A percentile compares a stretch with the other conserved stretches of the same genome.
Evolutionary conservation across 2,113 vertebrate genomes (phyloP).

Genomic region (Pleuronectes platessa): DNA sequence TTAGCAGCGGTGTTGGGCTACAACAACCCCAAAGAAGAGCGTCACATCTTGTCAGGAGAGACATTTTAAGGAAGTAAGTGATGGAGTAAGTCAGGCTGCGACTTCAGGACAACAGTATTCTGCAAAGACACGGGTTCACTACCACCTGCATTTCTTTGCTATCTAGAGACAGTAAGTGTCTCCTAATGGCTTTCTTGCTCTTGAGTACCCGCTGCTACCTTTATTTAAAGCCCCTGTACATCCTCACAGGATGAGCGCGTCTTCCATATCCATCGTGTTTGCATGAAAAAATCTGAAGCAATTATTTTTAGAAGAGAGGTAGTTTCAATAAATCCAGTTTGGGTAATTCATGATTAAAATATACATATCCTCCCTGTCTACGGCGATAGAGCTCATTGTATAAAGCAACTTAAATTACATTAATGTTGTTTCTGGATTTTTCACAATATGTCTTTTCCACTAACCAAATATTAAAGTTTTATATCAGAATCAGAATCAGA

Average conservation of each 20-base stretch:
- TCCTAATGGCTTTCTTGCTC: constrained; percentile 7
- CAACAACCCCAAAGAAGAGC: constrained; percentile 25
- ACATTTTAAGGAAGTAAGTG: constrained; percentile 51
- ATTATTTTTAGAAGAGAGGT: neutral
- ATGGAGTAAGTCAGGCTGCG: constrained; percentile 41
- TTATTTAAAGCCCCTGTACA: constrained; percentile 14
- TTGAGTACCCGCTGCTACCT: neutral
- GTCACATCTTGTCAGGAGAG: constrained; percentile 46
- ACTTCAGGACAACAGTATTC: neutral
- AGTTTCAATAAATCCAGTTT: constrained; percentile 1
- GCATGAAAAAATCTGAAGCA: neutral
- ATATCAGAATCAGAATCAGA: too few species aligned
- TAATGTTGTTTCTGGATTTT: neutral
- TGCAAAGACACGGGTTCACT: neutral
- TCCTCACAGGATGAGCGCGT: neutral
- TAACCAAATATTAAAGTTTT: too few species aligned
- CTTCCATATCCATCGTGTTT: neutral
- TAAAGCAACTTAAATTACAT: constrained; percentile 2
- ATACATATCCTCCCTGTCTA: neutral
- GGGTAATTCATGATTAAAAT: neutral
- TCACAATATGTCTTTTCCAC: too few species aligned
- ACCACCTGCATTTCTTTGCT: neutral
- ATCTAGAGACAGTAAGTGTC: constrained; percentile 8
- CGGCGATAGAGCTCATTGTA: neutral
- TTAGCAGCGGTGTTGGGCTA: constrained; percentile 47